A percentile compares a stretch with the other conserved stretches of the same genome.
These are phyloP conservation scores for Ceraclea dissimilis DNA, from an alignment of 2,888 invertebrate genomes.

Conservation along the genomic window DNA sequence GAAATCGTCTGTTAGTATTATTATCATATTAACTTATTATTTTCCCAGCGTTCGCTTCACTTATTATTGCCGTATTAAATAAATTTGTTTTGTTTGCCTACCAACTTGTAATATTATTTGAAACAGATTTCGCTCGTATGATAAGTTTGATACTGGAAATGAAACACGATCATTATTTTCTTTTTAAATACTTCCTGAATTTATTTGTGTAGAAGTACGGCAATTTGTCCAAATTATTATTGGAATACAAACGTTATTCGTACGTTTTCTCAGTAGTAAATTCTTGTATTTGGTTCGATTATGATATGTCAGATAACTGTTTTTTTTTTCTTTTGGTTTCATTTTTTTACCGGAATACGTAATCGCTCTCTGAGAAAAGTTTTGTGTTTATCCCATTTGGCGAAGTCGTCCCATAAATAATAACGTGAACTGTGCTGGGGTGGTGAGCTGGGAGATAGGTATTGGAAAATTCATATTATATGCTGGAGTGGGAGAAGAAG, in stretches of 20 bases:
- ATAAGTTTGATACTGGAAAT: too few species aligned
- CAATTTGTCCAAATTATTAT: background rate
- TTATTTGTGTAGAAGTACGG: background rate
- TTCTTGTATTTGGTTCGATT: background rate
- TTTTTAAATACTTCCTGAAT: too few species aligned
- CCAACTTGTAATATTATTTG: too few species aligned
- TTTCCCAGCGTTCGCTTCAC: too few species aligned
- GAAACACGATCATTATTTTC: too few species aligned
- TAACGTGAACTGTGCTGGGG: conserved; percentile 10
- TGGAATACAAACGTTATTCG: too few species aligned
- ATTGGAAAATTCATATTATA: background rate
- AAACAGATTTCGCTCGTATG: too few species aligned
- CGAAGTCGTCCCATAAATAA: conserved; percentile 24
- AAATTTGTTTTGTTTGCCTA: too few species aligned
- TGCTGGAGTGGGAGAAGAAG: background rate
- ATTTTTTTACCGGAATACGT: conserved; percentile 20
- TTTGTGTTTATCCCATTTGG: conserved; percentile 26
- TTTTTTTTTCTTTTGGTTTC: background rate
- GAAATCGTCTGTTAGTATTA: too few species aligned
- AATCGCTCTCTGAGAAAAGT: conserved; percentile 20
- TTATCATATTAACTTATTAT: too few species aligned
- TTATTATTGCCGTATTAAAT: too few species aligned
- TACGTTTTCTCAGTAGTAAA: background rate
- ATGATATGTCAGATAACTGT: background rate
- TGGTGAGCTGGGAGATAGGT: background rate